Evolutionary conservation across 37 sponge, comb jelly and placozoan species (phyloP).

Genomic region (Ianthella basta): DNA sequence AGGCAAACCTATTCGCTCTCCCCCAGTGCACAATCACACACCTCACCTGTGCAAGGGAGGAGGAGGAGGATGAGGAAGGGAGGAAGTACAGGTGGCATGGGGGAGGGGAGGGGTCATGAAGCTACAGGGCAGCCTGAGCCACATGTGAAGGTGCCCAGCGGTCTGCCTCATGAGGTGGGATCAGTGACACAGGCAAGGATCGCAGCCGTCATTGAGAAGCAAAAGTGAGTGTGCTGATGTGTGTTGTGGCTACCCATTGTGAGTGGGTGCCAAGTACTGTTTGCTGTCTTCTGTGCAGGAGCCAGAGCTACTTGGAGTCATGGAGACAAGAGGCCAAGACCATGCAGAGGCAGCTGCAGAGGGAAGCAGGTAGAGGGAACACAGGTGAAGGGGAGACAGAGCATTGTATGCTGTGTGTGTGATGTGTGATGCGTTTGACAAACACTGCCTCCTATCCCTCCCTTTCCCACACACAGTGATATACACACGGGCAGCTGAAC

Average conservation of each 20-base stretch:
- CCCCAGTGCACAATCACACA: too few relatives aligned
- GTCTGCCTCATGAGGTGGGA: not conserved
- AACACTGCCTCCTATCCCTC: too few relatives aligned
- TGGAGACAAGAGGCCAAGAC: conserved; percentile 62
- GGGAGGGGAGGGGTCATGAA: not conserved
- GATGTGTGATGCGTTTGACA: too few relatives aligned
- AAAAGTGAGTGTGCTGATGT: conserved; percentile 25
- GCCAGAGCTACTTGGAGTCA: conserved; percentile 36
- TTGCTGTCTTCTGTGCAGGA: conserved; percentile 27
- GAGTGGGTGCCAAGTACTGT: not conserved
- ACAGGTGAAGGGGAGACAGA: not conserved
- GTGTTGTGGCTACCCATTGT: not conserved
- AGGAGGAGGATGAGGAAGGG: too few relatives aligned
- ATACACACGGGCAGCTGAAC: conserved; percentile 24
- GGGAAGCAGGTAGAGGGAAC: conserved; percentile 1
- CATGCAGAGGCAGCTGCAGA: conserved; percentile 38
- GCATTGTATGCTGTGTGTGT: too few relatives aligned
- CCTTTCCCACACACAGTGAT: not conserved
- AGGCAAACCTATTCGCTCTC: not conserved
- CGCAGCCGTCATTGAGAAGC: conserved; percentile 31
- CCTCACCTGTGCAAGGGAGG: too few relatives aligned
- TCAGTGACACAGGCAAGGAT: conserved; percentile 1
- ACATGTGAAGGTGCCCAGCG: not conserved
- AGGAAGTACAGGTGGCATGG: too few relatives aligned
- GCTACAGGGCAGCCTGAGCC: not conserved